These are phyloP conservation scores for Dioctria linearis DNA, from an alignment of 2,888 invertebrate species.

Conservation along the genomic window DNA sequence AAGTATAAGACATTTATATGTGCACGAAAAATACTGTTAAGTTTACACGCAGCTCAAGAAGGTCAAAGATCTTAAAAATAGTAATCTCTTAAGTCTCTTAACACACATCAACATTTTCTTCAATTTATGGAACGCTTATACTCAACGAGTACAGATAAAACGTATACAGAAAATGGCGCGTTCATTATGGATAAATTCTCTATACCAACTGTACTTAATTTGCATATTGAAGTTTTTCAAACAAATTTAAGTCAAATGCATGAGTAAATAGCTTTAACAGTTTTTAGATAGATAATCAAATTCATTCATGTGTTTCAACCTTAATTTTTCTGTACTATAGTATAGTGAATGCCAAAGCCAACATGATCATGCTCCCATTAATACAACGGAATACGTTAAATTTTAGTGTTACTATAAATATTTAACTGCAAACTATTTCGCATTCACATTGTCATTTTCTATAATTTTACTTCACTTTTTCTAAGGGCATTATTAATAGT, in stretches of 20 bases:
- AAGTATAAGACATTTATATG: neutral
- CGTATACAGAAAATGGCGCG: constrained; percentile 38
- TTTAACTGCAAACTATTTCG: too few relatives aligned
- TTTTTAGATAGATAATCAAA: too few relatives aligned
- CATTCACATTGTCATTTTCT: too few relatives aligned
- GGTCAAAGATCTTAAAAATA: constrained; percentile 68
- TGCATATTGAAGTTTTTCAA: constrained; percentile 28
- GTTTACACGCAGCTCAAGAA: constrained; percentile 58
- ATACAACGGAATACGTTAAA: too few relatives aligned
- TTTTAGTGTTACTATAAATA: too few relatives aligned
- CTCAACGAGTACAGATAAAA: neutral
- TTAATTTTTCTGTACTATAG: too few relatives aligned
- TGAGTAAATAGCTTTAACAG: too few relatives aligned
- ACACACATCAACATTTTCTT: constrained; percentile 40
- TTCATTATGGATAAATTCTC: constrained; percentile 11
- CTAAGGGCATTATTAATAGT: too few relatives aligned
- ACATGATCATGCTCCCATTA: too few relatives aligned
- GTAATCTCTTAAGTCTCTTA: constrained; percentile 53
- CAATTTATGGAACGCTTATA: constrained; percentile 19
- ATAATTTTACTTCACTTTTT: too few relatives aligned
- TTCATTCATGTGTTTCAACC: too few relatives aligned
- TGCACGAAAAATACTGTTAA: constrained; percentile 43
- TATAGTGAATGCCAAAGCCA: too few relatives aligned
- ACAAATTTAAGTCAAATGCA: neutral
- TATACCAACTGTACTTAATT: neutral